Conservation (phyloP, 2,888 invertebrate genomes). For the Troglohyphantes excavatus region DNA sequence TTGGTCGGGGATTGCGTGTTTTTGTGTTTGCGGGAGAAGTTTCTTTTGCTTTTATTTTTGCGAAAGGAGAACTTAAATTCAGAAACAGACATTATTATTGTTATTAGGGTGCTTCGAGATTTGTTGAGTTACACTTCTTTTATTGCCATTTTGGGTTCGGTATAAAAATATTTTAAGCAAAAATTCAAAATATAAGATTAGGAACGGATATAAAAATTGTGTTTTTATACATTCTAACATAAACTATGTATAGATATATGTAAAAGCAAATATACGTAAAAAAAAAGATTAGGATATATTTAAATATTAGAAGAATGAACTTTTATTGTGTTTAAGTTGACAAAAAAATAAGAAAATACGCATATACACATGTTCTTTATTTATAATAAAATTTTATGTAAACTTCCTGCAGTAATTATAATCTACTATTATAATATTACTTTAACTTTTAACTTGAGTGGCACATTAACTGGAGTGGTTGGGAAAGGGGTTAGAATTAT, state of each 20-base stretch:
- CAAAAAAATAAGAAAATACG: no score
- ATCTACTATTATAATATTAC: no score
- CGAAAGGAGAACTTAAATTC: background rate
- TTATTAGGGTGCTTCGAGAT: slow-evolving; percentile 5
- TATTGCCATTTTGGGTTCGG: background rate
- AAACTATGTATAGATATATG: no score
- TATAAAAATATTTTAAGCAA: background rate
- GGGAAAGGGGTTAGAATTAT: no score
- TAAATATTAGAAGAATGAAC: no score
- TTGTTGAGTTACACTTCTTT: background rate
- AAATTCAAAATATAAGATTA: background rate
- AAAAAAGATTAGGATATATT: no score
- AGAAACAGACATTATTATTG: background rate
- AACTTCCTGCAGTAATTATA: no score
- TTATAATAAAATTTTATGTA: no score
- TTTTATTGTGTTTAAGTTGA: no score
- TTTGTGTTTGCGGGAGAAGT: background rate
- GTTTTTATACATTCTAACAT: background rate
- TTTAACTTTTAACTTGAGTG: no score
- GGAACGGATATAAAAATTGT: background rate
- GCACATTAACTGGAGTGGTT: no score
- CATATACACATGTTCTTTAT: no score
- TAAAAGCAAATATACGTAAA: background rate
- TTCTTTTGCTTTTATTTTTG: background rate
- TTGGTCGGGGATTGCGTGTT: background rate